Conservation (phyloP, 2,888 invertebrate species). For the Steinernema carpocapsae region DNA sequence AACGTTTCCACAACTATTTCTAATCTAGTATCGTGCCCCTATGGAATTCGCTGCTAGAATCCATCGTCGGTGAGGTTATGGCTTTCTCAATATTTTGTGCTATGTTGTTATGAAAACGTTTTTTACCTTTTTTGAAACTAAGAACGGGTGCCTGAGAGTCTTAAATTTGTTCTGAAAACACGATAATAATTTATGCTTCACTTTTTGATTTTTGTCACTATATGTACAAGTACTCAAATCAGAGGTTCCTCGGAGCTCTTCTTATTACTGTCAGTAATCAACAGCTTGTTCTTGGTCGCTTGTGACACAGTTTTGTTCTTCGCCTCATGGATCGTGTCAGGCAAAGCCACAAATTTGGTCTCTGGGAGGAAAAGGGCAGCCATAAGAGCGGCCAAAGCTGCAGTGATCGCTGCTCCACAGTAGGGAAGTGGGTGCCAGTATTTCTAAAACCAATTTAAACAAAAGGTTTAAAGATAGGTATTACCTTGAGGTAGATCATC, state of each 20-base stretch:
- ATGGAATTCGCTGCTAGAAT: neutral
- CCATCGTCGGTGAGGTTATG: neutral
- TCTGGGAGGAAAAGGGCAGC: constrained; percentile 40
- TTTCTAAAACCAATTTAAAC: constrained; percentile 28
- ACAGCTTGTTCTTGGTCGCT: constrained; percentile 16
- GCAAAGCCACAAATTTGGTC: constrained; percentile 40
- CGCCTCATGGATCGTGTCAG: constrained; percentile 43
- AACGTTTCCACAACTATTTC: no score
- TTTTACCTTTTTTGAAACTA: no score
- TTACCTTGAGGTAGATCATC: constrained; percentile 42
- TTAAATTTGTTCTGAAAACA: neutral
- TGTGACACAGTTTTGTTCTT: neutral
- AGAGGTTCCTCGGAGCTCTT: constrained; percentile 1
- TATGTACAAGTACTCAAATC: constrained; percentile 4
- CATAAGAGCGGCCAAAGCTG: constrained; percentile 23
- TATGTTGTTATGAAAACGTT: no score
- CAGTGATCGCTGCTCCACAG: constrained; percentile 30
- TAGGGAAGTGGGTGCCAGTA: constrained; percentile 47
- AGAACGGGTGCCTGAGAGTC: neutral
- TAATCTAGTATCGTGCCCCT: no score
- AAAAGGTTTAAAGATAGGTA: neutral
- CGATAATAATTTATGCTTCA: constrained; percentile 18
- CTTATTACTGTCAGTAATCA: neutral
- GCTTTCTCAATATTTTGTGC: neutral
- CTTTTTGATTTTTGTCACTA: neutral